Base-by-base conservation (phyloP, 2,113 vertebrate species). In the Hippocampus zosterae region DNA sequence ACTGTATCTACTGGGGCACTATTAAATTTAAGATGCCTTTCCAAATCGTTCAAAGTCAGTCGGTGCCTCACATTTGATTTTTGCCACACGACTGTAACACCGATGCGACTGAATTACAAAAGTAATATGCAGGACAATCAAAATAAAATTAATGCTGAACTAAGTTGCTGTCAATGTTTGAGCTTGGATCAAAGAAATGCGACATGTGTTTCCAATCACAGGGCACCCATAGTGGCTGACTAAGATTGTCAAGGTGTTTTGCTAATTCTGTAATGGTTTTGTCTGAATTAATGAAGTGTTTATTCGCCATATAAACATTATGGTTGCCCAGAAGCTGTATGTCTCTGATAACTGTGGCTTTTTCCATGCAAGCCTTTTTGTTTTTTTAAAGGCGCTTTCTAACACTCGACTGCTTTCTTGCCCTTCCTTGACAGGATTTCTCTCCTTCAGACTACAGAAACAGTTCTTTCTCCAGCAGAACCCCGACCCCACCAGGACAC, bases 401-500 rank as follows among this genome's bases (percentile, higher is more conserved):
- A 12, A 61, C 40, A 23, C 7, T 65, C n/a, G 33, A 37, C 33
- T 37, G 33, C 33, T 68, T 52, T 1, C 40, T 66, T 66, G 71
- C 27, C 74, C 41, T 68, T 69, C 25, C 55, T 74, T 52, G 10
- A 29, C 67, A 93, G 92, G 92, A 93, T 70, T 83, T 91, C 57
- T 90, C 78, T 10, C 68, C 84, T 1, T 50, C 85, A 71, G 91
- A 92, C 72, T 84, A 85, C 75, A 90, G 90, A 72, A 90, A 75
- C 60, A 89, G 86, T 83, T 92, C 88, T 0, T 68, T 88, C 55
- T 89, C 90, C 64, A 92, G 91, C 80, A 83, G 91, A 73, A 92
- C 91, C 42, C 90, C 92, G 1, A 92, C 92, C n/a, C 92, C 90
- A 21, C 91, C 91, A 12, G 92, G 89, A 69, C 84, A 76, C 67